Base-by-base conservation (phyloP, 2,113 vertebrate species). In the Rhineura floridana region DNA sequence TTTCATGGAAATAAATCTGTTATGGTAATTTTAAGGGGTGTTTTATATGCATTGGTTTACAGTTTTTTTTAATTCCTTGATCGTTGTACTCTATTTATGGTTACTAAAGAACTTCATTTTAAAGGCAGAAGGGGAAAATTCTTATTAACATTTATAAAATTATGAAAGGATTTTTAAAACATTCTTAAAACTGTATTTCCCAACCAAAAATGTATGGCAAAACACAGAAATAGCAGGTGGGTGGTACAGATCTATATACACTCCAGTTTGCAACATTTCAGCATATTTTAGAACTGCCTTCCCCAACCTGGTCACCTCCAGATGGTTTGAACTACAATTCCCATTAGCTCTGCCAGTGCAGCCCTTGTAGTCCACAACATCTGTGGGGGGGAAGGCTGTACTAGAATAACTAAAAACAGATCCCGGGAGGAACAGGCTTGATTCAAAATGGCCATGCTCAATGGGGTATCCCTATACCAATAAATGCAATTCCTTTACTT, bases 11-110 rank as follows among this genome's bases (percentile, higher is more conserved):
- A 69, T 83, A 67, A 67, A 67, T 28, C 81, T 12, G 44, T 73
- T 73, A 42, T 33, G 46, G 77, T 87, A 70, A 55, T 87, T 87
- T 87, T 80, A 80, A 80, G 65, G 70, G 77, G 65, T 69, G 85
- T 87, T 87, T 87, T 87, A 87, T 69, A 80, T 70, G 36, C 15
- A 80, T 80, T 44, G 48, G 65, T 87, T 70, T 80, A 39, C 42
- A 63, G 19, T 81, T 69, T 52, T 75, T 39, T 48, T 69, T 21
- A 52, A n/a, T n/a, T 86, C 59, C 62, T 59, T 55, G 19, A 59
- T 87, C 28, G 70, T 87, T 81, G 46, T 70, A 80, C 65, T 69
- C 25, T 33, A 44, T 75, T 85, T 85, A 70, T 55, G 28, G 9
- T 44, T 75, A 55, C 52, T 44, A 70, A 39, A 50, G 46, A 63